These are phyloP conservation scores for Globodera ellingtonae DNA, from an alignment of 1,140 invertebrate genomes.

Conservation along the genomic window DNA sequence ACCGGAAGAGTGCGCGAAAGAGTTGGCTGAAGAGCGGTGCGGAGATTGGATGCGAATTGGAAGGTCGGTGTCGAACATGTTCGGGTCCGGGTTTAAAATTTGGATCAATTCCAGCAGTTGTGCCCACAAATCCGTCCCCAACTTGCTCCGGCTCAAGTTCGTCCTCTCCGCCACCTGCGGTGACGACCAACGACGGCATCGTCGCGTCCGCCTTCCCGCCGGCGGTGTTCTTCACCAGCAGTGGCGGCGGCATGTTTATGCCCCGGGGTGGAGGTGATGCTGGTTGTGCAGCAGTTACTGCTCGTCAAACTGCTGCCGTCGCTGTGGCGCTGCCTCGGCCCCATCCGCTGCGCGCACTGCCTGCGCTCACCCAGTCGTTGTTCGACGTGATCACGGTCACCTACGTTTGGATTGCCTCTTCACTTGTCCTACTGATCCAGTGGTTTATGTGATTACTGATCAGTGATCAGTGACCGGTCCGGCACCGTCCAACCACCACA, in stretches of 20 bases:
- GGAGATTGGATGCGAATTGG: not conserved
- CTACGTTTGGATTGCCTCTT: slow-evolving; percentile 18
- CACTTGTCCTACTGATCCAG: slow-evolving; percentile 4
- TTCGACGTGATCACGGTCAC: not conserved
- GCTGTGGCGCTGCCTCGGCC: not conserved
- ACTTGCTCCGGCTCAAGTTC: no score
- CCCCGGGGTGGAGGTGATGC: not conserved
- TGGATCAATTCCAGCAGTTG: no score
- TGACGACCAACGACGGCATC: no score
- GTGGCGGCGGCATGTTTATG: not conserved
- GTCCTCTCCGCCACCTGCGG: no score
- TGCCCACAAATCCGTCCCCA: no score
- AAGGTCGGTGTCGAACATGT: not conserved
- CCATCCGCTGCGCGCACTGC: not conserved
- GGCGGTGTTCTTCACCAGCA: not conserved
- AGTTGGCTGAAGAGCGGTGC: not conserved
- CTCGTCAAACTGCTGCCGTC: not conserved
- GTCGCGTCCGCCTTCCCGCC: no score
- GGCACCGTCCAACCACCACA: no score
- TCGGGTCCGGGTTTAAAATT: no score
- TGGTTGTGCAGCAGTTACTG: not conserved
- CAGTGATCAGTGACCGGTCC: not conserved
- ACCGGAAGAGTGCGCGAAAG: not conserved
- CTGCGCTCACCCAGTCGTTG: slow-evolving; percentile 4
- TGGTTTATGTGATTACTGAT: slow-evolving; percentile 3